Evolutionary conservation across 2,888 invertebrate species (phyloP), one percentile per base, ranked within the genome.

Genomic region (Megalurothrips usitatus): DNA sequence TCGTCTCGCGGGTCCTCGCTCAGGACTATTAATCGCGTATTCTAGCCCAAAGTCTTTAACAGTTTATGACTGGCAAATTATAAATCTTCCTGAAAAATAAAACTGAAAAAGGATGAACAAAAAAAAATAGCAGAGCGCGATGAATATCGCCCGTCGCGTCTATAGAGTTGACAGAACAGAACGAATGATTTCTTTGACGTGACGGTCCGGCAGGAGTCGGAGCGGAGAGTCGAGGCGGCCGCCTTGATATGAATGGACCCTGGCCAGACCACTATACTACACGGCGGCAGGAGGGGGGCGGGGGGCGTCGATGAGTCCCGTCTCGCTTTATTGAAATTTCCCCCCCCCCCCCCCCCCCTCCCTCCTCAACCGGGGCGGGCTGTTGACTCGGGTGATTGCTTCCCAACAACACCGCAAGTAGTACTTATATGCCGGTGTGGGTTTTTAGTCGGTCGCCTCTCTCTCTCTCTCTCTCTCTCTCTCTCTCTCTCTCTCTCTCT

Each of bases 291-390:
- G 52, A 10, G 58, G 19, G 14, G 58, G 12, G 58, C 11, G 58
- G 10, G 14, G 58, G 52, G 14, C 52, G 52, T 19, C 52, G 52
- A 58, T 58, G 58, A 58, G 58, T 12, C 58, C 52, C 58, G 58
- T 58, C 58, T 58, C 58, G 58, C 58, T 58, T 58, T 58, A 58
- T 58, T 58, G 58, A 58, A 58, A 58, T 58, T 58, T 58, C 58
- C 58, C 17, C 14, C 2, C 52, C 10, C n/a, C 6, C 34, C 34
- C 6, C 34, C 6, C 34, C 6, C 34, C 6, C 34, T 43, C 34
- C 6, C 34, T 58, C 19, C 19, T 58, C 58, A 14, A 6, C 1
- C 58, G 11, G 19, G 58, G 14, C n/a, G 58, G 12, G 58, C n/a
- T 58, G 58, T 58, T 58, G 58, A 58, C 58, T 58, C 58, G 58